Conservation (phyloP, 2,113 vertebrate species). For the Camelus bactrianus region DNA sequence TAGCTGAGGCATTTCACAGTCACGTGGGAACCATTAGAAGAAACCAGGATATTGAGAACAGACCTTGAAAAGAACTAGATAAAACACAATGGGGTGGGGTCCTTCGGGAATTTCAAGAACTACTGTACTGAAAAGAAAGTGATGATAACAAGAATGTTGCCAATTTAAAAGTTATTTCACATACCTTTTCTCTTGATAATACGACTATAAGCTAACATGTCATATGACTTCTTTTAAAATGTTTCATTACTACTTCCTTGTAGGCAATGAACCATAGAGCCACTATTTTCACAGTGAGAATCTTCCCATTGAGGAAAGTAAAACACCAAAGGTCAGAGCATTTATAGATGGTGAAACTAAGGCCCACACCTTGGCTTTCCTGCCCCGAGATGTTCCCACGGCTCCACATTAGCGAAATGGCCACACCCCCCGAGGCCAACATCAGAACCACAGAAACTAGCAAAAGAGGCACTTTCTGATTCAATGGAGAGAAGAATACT, state of each 20-base stretch:
- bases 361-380: neutral
- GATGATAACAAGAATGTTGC: neutral
- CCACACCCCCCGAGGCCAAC: neutral
- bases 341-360: neutral
- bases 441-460: neutral
- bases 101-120: neutral
- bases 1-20: neutral
- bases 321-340: neutral
- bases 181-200: neutral
- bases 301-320: neutral
- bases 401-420: fast-evolving
- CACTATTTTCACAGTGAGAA: neutral
- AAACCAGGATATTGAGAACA: neutral
- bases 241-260: neutral
- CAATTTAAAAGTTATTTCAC: neutral
- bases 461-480: neutral
- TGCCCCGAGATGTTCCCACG: fast-evolving
- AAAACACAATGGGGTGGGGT: neutral
- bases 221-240: too few relatives aligned
- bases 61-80: neutral
- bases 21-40: neutral
- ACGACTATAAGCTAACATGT: too few relatives aligned
- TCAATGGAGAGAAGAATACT: neutral
- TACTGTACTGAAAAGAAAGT: neutral
- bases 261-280: neutral